These are phyloP conservation scores for Trissolcus brochymenae DNA, from an alignment of 2,888 invertebrate species.

Conservation along the genomic window DNA sequence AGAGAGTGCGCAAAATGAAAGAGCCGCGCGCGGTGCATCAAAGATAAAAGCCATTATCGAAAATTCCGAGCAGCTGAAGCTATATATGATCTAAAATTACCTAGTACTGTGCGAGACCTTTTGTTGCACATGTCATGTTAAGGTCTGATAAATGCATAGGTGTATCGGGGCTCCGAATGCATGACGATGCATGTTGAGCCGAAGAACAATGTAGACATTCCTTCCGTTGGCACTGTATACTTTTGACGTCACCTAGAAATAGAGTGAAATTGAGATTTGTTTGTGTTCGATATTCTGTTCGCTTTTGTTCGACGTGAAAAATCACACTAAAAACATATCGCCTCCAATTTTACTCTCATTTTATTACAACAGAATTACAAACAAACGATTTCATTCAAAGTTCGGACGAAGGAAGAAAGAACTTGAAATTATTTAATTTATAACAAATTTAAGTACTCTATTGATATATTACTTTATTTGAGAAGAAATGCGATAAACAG, in stretches of 20 bases:
- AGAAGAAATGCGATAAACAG: too few species aligned
- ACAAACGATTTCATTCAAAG: not conserved
- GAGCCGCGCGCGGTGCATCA: slow-evolving; percentile 10
- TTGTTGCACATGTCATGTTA: slow-evolving; percentile 69
- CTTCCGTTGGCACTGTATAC: slow-evolving; percentile 62
- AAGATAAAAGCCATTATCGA: slow-evolving; percentile 18
- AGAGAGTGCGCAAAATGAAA: not conserved
- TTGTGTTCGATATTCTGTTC: not conserved
- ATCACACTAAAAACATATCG: not conserved
- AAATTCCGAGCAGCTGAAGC: slow-evolving; percentile 10
- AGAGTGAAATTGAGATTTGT: slow-evolving; percentile 40
- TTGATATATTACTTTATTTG: too few species aligned
- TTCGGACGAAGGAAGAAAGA: not conserved
- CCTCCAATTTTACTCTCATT: not conserved
- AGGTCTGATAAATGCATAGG: slow-evolving; percentile 63
- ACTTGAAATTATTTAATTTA: not conserved
- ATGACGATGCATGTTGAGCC: slow-evolving; percentile 64
- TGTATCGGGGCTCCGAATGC: slow-evolving; percentile 58
- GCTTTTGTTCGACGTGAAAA: slow-evolving; percentile 1
- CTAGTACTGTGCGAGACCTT: slow-evolving; percentile 63
- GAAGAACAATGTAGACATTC: slow-evolving; percentile 61
- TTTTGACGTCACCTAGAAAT: slow-evolving; percentile 62
- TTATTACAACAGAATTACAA: not conserved
- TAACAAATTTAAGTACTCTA: not conserved
- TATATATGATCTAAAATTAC: slow-evolving; percentile 56